Conservation (phyloP, 2,797 vertebrate species). For the Scleropages formosus region DNA sequence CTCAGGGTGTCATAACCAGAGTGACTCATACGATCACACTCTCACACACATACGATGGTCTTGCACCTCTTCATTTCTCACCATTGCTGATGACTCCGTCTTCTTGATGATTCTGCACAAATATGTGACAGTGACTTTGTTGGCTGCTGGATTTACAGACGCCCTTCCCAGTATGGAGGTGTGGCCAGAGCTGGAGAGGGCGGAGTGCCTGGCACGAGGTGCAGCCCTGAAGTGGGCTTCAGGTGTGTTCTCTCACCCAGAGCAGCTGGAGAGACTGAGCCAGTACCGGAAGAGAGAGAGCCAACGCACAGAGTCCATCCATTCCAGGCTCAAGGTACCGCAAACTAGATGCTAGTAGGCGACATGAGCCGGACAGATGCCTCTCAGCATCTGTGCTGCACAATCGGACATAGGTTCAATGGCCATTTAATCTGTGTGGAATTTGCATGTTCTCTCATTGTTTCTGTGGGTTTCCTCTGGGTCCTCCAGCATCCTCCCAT, state of each 20-base stretch:
- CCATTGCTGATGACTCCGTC: not conserved
- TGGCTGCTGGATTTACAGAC: conserved; percentile 32
- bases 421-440: too few species aligned
- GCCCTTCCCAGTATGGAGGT: conserved; percentile 55
- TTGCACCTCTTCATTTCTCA: not conserved
- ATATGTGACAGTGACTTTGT: not conserved
- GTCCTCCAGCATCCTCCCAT: too few species aligned
- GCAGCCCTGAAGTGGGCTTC: conserved; percentile 96
- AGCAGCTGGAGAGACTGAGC: conserved; percentile 81
- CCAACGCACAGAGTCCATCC: conserved; percentile 83
- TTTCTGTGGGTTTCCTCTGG: too few species aligned
- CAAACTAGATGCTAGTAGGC: conserved; percentile 3
- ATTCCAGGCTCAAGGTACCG: conserved; percentile 87
- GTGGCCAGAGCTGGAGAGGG: conserved; percentile 86
- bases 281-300: conserved; percentile 86
- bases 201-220: conserved; percentile 84
- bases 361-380: too few species aligned
- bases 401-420: too few species aligned
- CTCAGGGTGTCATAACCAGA: conserved; percentile 17
- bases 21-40: conserved; percentile 24
- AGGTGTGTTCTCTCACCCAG: conserved; percentile 86
- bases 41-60: conserved; percentile 16
- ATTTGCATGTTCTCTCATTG: too few species aligned
- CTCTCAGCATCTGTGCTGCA: too few species aligned
- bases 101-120: not conserved